A percentile compares a stretch with the other conserved stretches of the same genome.
Evolutionary conservation across 2,797 vertebrate species (phyloP).

Genomic region (Coccyzus lansbergi): DNA sequence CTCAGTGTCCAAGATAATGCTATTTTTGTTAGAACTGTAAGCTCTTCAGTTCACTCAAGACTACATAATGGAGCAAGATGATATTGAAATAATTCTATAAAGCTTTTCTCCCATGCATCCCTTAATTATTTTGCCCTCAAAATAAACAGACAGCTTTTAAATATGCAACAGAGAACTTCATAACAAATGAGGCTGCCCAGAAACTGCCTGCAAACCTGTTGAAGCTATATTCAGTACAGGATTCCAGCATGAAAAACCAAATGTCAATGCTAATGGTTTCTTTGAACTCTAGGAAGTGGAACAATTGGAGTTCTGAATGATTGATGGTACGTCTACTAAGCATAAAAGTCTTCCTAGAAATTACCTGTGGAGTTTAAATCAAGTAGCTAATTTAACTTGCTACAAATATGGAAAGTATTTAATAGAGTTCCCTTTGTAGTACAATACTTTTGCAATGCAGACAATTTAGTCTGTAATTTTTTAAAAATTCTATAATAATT

Average conservation of each 20-base stretch:
- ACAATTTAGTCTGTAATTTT: not conserved
- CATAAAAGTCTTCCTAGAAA: not conserved
- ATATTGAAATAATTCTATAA: not conserved
- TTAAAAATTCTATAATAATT: not conserved
- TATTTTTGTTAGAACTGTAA: not conserved
- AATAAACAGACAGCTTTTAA: not conserved
- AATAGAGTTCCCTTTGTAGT: not conserved
- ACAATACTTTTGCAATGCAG: not conserved
- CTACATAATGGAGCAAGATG: not conserved
- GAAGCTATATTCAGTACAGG: not conserved
- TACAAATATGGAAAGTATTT: not conserved
- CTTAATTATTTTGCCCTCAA: not conserved
- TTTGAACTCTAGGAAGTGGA: not conserved
- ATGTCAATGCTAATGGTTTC: not conserved
- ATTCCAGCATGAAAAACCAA: not conserved
- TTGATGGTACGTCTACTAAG: not conserved
- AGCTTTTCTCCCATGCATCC: not conserved
- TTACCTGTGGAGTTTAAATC: not conserved
- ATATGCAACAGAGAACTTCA: fast-evolving
- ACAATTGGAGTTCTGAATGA: not conserved
- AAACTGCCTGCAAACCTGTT: not conserved
- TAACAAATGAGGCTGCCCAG: not conserved
- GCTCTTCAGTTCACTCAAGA: not conserved
- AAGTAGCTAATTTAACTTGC: not conserved
- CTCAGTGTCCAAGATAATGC: not conserved